Evolutionary conservation across 2,113 vertebrate genomes (phyloP).

Genomic region (Naja naja): DNA sequence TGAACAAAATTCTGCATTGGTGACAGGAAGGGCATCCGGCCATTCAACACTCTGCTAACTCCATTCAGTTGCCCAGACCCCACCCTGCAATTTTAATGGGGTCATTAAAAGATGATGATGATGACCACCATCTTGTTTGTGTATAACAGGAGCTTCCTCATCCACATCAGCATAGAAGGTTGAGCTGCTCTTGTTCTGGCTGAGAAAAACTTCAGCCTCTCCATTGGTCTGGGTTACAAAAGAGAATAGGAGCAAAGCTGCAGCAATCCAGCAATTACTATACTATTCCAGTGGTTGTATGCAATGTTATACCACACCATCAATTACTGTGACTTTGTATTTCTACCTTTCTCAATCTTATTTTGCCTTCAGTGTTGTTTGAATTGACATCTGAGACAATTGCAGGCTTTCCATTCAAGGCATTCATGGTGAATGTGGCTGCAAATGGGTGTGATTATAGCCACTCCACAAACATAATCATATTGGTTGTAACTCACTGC

Average conservation of each 20-base stretch:
- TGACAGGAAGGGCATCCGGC: too few relatives aligned
- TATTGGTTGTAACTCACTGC: neutral
- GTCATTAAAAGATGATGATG: too few relatives aligned
- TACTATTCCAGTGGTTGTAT: neutral
- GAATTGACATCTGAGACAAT: neutral
- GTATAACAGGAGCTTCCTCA: too few relatives aligned
- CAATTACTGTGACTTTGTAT: neutral
- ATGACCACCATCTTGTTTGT: neutral
- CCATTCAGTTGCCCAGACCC: too few relatives aligned
- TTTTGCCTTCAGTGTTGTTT: neutral
- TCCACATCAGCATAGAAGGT: neutral
- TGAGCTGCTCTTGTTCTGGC: neutral
- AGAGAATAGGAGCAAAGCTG: neutral
- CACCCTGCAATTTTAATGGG: too few relatives aligned
- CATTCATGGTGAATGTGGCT: neutral
- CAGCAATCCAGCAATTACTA: neutral
- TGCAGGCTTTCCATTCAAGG: neutral
- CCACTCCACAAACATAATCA: neutral
- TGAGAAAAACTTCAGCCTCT: neutral
- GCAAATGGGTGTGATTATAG: neutral
- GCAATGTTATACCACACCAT: neutral
- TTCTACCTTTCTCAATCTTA: neutral
- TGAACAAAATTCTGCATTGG: too few relatives aligned
- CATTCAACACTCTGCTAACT: too few relatives aligned
- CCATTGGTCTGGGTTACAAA: neutral